Evolutionary conservation across 1,140 invertebrate species (phyloP).

Genomic region (Zaprionus tsacasi): DNA sequence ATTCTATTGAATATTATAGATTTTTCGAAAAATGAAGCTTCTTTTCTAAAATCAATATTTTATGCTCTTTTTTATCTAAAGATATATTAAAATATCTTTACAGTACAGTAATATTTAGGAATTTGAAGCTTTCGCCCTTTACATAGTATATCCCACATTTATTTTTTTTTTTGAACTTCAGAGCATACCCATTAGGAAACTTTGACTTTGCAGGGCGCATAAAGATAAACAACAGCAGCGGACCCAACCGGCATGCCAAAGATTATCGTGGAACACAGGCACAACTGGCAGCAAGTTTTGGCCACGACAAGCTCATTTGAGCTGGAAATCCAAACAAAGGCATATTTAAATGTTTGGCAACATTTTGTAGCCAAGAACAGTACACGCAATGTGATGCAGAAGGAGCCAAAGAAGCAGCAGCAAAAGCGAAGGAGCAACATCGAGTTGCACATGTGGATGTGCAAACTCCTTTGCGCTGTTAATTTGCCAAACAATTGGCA

Average conservation of each 20-base stretch:
- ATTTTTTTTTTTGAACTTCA: not conserved
- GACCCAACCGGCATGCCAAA: slow-evolving; percentile 38
- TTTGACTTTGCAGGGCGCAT: slow-evolving; percentile 12
- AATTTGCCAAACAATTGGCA: slow-evolving; percentile 81
- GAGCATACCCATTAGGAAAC: slow-evolving; percentile 4
- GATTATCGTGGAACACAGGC: slow-evolving; percentile 46
- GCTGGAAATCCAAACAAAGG: slow-evolving; percentile 74
- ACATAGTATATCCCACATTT: not conserved
- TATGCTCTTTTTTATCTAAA: not conserved
- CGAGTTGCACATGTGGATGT: slow-evolving; percentile 17
- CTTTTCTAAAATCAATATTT: not conserved
- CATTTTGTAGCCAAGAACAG: slow-evolving; percentile 47
- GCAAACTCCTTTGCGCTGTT: slow-evolving; percentile 71
- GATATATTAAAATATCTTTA: not conserved
- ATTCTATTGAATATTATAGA: not conserved
- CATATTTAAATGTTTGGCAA: slow-evolving; percentile 78
- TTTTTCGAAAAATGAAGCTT: no score
- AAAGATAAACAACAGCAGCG: slow-evolving; percentile 25
- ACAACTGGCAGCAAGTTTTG: slow-evolving; percentile 46
- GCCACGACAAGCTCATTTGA: slow-evolving; percentile 58
- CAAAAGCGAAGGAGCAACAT: slow-evolving; percentile 7
- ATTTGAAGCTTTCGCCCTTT: not conserved
- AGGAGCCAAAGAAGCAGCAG: slow-evolving; percentile 28
- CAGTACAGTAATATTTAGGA: not conserved
- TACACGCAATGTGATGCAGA: slow-evolving; percentile 30